Evolutionary conservation across 1,140 invertebrate species (phyloP).

Genomic region (Hylyphantes graminicola): DNA sequence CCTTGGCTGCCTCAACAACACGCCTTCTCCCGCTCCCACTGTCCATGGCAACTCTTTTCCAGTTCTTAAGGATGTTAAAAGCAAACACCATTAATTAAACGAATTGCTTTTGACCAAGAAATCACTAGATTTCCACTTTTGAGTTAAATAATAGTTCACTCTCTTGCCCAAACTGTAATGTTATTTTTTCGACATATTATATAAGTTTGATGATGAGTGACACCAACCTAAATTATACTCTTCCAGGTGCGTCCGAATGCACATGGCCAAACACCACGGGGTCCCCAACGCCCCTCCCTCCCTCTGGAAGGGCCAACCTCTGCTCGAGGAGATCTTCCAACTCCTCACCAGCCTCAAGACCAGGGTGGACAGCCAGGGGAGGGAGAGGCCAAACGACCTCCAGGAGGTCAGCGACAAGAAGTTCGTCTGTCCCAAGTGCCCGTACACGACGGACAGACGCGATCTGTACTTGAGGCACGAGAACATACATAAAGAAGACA

Average conservation of each 20-base stretch:
- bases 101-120: too few species aligned
- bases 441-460: constrained; percentile 88
- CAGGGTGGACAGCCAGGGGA: constrained; percentile 68
- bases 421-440: constrained; percentile 85
- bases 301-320: constrained; percentile 75
- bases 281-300: constrained; percentile 66
- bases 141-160: too few species aligned
- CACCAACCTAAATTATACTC: too few species aligned
- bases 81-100: too few species aligned
- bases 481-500: constrained; percentile 93
- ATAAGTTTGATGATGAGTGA: too few species aligned
- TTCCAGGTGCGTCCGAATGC: constrained; percentile 76
- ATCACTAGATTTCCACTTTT: too few species aligned
- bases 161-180: too few species aligned
- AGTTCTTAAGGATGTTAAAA: too few species aligned
- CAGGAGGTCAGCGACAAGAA: constrained; percentile 66
- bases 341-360: constrained; percentile 77
- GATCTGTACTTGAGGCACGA: constrained; percentile 95
- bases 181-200: too few species aligned
- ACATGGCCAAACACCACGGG: constrained; percentile 76
- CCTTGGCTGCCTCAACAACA: too few species aligned
- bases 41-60: too few species aligned
- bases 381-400: constrained; percentile 21
- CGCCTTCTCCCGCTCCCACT: too few species aligned
- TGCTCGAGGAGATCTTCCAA: constrained; percentile 79